Evolutionary conservation across 2,888 invertebrate species (phyloP).

Genomic region (Noctua pronuba): DNA sequence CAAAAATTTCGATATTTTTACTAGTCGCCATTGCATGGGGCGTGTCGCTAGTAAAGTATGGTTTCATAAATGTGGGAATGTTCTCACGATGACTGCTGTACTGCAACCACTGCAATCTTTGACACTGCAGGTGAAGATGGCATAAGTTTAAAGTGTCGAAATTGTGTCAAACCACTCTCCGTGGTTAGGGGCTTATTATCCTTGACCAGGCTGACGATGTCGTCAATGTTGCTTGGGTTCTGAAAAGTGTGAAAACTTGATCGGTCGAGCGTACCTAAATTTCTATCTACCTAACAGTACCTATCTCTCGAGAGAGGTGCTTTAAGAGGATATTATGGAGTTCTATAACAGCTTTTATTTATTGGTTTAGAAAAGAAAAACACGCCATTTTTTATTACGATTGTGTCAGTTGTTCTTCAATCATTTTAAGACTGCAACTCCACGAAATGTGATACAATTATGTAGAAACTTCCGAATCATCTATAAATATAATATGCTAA

Average conservation of each 20-base stretch:
- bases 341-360: neutral
- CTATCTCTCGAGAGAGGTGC: neutral
- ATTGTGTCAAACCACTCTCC: conserved; percentile 21
- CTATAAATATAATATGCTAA: conserved; percentile 17
- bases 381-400: neutral
- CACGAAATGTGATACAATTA: conserved; percentile 17
- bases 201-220: neutral
- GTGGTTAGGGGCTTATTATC: neutral
- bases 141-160: conserved; percentile 3
- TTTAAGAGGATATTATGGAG: neutral
- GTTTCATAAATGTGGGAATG: conserved; percentile 38
- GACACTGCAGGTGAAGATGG: conserved; percentile 15
- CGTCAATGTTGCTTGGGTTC: neutral
- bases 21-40: neutral
- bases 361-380: neutral
- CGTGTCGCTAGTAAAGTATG: conserved; percentile 5
- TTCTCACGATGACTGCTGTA: conserved; percentile 40
- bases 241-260: neutral
- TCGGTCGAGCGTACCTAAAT: neutral
- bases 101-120: neutral
- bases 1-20: neutral
- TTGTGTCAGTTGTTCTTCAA: neutral
- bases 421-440: neutral
- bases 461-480: conserved; percentile 9
- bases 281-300: neutral